Evolutionary conservation across 2,113 vertebrate genomes (phyloP).

Genomic region (Pampusana beccarii): DNA sequence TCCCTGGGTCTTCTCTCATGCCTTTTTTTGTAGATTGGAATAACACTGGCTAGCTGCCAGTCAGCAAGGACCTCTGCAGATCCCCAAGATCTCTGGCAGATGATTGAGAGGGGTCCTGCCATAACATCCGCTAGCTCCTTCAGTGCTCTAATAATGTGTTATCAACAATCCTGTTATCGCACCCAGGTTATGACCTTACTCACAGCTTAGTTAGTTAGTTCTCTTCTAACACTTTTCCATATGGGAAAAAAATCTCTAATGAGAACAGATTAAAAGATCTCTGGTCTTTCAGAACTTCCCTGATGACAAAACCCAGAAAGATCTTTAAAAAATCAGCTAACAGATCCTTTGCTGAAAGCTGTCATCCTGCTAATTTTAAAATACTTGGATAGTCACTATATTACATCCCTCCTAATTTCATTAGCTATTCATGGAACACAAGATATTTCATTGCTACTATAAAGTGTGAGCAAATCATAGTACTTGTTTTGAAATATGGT

Average conservation of each 20-base stretch:
- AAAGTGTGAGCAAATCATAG: not conserved
- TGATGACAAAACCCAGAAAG: not conserved
- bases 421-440: not conserved
- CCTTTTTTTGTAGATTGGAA: not conserved
- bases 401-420: not conserved
- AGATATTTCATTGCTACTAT: not conserved
- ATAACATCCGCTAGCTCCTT: not conserved
- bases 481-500: not conserved
- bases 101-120: not conserved
- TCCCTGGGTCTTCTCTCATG: not conserved
- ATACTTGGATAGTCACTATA: not conserved
- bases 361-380: not conserved
- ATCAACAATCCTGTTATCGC: not conserved
- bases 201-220: not conserved
- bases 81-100: not conserved
- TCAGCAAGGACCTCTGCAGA: not conserved
- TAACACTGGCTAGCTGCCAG: not conserved
- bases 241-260: not conserved
- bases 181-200: not conserved
- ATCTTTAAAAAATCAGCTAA: not conserved
- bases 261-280: not conserved
- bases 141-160: not conserved
- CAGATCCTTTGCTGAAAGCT: not conserved
- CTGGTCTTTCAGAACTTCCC: not conserved
- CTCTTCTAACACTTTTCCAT: not conserved